These are phyloP conservation scores for Ectropis grisescens DNA, from an alignment of 1,140 invertebrate species.

Conservation along the genomic window DNA sequence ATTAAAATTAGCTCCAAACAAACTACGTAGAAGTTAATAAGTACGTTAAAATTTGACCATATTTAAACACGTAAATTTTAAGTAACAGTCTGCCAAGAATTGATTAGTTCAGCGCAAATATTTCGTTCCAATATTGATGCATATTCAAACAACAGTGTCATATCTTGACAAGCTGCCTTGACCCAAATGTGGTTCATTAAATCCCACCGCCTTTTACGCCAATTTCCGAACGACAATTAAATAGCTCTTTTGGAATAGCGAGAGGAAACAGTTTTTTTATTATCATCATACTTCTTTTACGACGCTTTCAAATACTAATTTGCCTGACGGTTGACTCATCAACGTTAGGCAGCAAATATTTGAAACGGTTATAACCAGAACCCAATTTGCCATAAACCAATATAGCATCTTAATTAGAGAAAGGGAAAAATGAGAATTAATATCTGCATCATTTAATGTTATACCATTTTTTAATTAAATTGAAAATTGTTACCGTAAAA, in stretches of 20 bases:
- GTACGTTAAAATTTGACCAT: too few relatives aligned
- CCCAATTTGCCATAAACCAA: not conserved
- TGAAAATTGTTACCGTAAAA: not conserved
- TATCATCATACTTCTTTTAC: slow-evolving; percentile 29
- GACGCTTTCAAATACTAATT: slow-evolving; percentile 13
- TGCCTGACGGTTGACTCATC: slow-evolving; percentile 1
- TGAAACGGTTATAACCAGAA: not conserved
- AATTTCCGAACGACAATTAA: slow-evolving; percentile 39
- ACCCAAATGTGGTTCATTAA: slow-evolving; percentile 45
- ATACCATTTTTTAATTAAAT: not conserved
- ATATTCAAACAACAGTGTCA: slow-evolving; percentile 9
- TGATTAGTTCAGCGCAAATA: too few relatives aligned
- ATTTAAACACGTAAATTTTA: too few relatives aligned
- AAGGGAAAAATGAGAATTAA: not conserved
- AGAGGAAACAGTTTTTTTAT: slow-evolving; percentile 29
- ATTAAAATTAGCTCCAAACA: too few relatives aligned
- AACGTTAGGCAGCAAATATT: not conserved
- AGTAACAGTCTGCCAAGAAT: too few relatives aligned
- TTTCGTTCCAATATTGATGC: slow-evolving; percentile 1
- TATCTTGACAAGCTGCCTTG: slow-evolving; percentile 25
- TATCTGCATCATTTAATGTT: not conserved
- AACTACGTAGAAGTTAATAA: too few relatives aligned
- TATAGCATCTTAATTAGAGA: too few relatives aligned
- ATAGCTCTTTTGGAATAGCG: slow-evolving; percentile 24
- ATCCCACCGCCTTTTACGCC: slow-evolving; percentile 34